phyloP scores from a whole-genome alignment of 1,140 invertebrate genomes.

The Diuraphis noxia region DNA sequence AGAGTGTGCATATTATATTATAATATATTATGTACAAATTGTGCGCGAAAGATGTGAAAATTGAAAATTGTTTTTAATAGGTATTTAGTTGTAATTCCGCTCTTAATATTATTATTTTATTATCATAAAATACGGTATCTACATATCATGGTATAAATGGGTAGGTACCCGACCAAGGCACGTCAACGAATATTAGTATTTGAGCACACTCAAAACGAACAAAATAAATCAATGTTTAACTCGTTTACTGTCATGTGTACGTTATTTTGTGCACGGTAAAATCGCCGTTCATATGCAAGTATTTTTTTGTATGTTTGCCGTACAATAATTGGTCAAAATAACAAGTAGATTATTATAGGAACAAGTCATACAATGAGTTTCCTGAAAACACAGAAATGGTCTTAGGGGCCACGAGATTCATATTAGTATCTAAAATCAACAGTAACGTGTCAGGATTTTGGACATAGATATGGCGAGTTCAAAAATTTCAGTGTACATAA shows the following conservation, averaged over 20 bases:
- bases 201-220: neutral
- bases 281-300: slow-evolving; percentile 35
- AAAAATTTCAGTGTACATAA: too few species aligned
- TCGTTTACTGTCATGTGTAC: too few species aligned
- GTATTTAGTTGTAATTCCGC: neutral
- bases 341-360: too few species aligned
- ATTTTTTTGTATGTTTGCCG: too few species aligned
- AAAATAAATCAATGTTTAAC: neutral
- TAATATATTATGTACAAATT: neutral
- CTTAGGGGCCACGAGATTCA: neutral
- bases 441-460: neutral
- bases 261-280: too few species aligned
- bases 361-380: neutral
- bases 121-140: neutral
- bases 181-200: neutral
- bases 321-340: too few species aligned
- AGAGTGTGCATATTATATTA: neutral
- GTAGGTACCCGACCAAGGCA: neutral
- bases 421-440: neutral
- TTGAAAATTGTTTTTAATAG: neutral
- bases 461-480: too few species aligned
- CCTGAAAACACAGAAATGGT: neutral
- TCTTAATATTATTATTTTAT: neutral
- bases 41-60: neutral
- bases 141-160: neutral